A percentile compares a stretch with the other conserved stretches of the same genome.
Evolutionary conservation across 2,797 vertebrate genomes (phyloP).

Genomic region (Eulemur albifrons): DNA sequence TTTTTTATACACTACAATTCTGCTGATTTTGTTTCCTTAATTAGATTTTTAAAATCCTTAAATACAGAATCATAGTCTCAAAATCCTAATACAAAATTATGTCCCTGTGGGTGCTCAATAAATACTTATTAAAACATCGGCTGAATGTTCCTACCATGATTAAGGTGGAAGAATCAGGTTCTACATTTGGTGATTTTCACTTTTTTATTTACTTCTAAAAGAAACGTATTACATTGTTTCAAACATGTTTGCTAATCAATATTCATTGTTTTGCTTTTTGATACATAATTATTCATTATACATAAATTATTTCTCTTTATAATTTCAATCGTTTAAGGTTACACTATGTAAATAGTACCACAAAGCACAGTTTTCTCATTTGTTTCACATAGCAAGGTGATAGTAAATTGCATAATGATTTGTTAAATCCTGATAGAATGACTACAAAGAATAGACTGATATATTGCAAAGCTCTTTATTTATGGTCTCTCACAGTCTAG

Average conservation of each 20-base stretch:
- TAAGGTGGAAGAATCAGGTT: not conserved
- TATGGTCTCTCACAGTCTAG: not conserved
- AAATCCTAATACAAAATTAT: not conserved
- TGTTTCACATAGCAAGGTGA: not conserved
- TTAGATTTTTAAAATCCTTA: conserved; percentile 5
- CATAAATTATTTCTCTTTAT: not conserved
- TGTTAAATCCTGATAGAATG: not conserved
- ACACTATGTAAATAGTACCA: not conserved
- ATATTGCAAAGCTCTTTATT: not conserved
- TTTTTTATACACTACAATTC: not conserved
- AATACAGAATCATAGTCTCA: not conserved
- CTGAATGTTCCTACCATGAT: not conserved
- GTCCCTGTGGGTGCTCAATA: not conserved
- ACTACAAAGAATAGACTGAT: not conserved
- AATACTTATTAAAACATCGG: not conserved
- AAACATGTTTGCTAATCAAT: not conserved
- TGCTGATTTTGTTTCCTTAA: conserved; percentile 37
- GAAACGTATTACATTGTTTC: not conserved
- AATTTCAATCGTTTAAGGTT: not conserved
- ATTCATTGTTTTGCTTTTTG: conserved; percentile 8
- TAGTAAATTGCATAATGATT: not conserved
- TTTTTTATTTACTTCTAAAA: conserved; percentile 40
- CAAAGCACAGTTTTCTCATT: not conserved
- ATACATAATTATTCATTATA: not conserved
- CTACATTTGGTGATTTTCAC: not conserved